phyloP scores from a whole-genome alignment of 2,797 vertebrate genomes.

The Amniataba percoides region DNA sequence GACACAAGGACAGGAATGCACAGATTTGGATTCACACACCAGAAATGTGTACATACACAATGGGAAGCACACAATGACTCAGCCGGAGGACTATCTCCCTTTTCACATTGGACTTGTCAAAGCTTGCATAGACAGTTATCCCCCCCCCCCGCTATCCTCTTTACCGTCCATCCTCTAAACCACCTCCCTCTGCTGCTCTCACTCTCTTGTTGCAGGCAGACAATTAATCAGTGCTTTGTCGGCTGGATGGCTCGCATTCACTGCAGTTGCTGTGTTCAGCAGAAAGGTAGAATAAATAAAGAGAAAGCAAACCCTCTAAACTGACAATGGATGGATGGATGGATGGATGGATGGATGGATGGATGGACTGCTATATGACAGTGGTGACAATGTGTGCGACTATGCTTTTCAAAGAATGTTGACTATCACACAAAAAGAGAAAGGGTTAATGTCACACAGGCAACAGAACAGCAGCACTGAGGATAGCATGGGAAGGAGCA shows the following conservation, averaged over 20 bases:
- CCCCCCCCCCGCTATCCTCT: slow-evolving; percentile 37
- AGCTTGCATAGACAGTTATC: slow-evolving; percentile 50
- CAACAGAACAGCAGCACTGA: slow-evolving; percentile 1
- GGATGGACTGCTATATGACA: slow-evolving; percentile 12
- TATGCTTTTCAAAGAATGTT: slow-evolving; percentile 17
- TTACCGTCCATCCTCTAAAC: slow-evolving; percentile 41
- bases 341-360: slow-evolving; percentile 2
- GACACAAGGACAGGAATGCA: slow-evolving; percentile 24
- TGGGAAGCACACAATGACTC: neutral
- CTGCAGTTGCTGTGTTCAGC: slow-evolving; percentile 76
- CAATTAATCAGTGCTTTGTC: slow-evolving; percentile 79
- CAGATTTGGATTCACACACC: slow-evolving; percentile 5
- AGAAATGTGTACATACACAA: slow-evolving; percentile 3
- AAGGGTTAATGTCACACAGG: slow-evolving; percentile 10
- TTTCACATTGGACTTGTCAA: slow-evolving; percentile 42
- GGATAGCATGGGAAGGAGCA: slow-evolving; percentile 10
- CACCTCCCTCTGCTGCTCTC: slow-evolving; percentile 49
- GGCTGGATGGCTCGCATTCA: slow-evolving; percentile 64
- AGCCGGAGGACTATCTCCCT: slow-evolving; percentile 24
- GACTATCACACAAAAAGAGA: slow-evolving; percentile 1
- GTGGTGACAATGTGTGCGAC: slow-evolving; percentile 11
- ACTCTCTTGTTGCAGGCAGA: slow-evolving; percentile 63
- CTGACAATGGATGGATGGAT: slow-evolving; percentile 30
- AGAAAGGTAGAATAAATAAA: slow-evolving; percentile 74
- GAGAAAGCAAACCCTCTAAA: slow-evolving; percentile 38